Percentiles rank a stretch among this genome's conserved stretches.
Evolutionary conservation across 1,140 invertebrate genomes (phyloP).

Genomic region (Apis laboriosa): DNA sequence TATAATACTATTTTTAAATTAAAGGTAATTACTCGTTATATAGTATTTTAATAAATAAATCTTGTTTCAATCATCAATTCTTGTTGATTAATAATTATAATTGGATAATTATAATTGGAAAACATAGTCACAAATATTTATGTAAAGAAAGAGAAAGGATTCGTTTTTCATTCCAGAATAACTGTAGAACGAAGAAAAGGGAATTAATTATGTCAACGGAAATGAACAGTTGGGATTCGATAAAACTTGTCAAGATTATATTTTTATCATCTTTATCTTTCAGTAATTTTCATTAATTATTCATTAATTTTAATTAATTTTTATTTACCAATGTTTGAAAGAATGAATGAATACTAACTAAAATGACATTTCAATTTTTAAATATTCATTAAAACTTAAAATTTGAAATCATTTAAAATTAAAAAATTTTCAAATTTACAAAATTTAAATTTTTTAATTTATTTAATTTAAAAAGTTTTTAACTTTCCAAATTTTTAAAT

Average conservation of each 20-base stretch:
- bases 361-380: too few species aligned
- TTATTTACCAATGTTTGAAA: not conserved
- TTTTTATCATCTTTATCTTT: slow-evolving; percentile 7
- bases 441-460: not conserved
- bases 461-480: not conserved
- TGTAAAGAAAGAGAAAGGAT: slow-evolving; percentile 15
- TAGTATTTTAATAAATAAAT: not conserved
- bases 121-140: slow-evolving; percentile 11
- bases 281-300: not conserved
- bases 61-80: not conserved
- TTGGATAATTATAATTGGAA: not conserved
- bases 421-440: not conserved
- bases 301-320: slow-evolving; percentile 24
- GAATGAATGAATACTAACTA: not conserved
- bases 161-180: slow-evolving; percentile 64
- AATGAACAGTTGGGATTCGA: slow-evolving; percentile 49
- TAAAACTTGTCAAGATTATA: slow-evolving; percentile 42
- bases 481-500: not conserved
- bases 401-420: not conserved
- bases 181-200: slow-evolving; percentile 61
- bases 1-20: not conserved
- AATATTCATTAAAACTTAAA: not conserved
- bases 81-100: not conserved
- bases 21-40: not conserved
- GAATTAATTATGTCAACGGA: slow-evolving; percentile 45